Conservation (phyloP, 2,113 vertebrate species). For the Actinemys pallida region DNA sequence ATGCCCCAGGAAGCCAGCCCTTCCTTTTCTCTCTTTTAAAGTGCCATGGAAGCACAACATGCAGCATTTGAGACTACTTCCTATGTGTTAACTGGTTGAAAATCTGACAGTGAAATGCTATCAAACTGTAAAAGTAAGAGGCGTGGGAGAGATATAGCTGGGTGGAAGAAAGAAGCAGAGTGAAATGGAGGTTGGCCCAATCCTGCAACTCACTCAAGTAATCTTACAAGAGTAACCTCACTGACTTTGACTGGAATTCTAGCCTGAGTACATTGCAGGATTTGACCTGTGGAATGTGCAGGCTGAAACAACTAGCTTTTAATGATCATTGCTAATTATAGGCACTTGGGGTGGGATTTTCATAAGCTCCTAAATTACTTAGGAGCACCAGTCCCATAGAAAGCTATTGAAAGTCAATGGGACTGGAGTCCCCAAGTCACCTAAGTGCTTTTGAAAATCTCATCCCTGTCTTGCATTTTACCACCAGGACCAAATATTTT, state of each 20-base stretch:
- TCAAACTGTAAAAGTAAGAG: constrained; percentile 22
- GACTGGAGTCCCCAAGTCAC: neutral
- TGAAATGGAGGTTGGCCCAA: constrained; percentile 21
- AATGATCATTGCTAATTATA: accelerated
- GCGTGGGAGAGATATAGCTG: neutral
- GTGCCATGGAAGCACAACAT: constrained; percentile 38
- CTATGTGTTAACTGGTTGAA: constrained; percentile 5
- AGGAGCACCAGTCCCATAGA: neutral
- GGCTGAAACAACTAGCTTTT: neutral
- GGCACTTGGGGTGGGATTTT: neutral
- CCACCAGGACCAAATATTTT: neutral
- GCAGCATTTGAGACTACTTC: constrained; percentile 60
- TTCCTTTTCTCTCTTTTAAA: constrained; percentile 35
- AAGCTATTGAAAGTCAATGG: accelerated
- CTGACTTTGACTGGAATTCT: neutral
- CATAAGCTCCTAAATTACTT: neutral
- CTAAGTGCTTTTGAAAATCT: neutral
- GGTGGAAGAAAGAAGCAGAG: constrained; percentile 42
- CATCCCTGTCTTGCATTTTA: neutral
- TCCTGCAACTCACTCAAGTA: neutral
- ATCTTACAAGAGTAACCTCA: neutral
- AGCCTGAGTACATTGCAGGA: neutral
- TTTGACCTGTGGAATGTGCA: neutral
- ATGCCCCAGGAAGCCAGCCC: neutral
- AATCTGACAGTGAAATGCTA: constrained; percentile 48